Base-by-base conservation (phyloP, 2,113 vertebrate species). In the Meriones unguiculatus region DNA sequence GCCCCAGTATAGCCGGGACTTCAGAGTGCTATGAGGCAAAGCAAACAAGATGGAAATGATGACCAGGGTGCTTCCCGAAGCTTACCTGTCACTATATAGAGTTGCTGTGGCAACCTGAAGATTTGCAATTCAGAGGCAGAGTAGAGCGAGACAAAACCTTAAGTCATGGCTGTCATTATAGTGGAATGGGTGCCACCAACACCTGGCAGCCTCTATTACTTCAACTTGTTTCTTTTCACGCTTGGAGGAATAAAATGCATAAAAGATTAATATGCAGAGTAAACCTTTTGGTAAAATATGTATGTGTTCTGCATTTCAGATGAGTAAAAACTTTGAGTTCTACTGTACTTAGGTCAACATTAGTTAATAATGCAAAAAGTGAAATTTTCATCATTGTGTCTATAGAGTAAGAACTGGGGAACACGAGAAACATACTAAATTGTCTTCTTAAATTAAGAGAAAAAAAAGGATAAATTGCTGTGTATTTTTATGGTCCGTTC, bases 91-190 rank as follows among this genome's bases (percentile, higher is more conserved):
- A 94, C 97, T 89, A 59, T 92, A 0, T 10, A 86, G 96, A 97
- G 98, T 98, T 98, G 97, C 98, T 97, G 97, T 97, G 98, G 98
- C 97, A 98, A 98, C 98, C 93, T 84, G 97, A 67, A 28, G 97
- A 95, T 98, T 95, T 98, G 97, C 97, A 98, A 95, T 98, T 98
- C 98, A 89, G 80, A 89, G 97, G 96, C 69, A 97, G 97, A 97
- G 78, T 69, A 96, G 97, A 97, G 97, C 52, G 7, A 98, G 97
- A 69, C 97, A 89, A n/a, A 98, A 93, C 97, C 98, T 25, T 0
- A 35, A 75, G 91, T 96, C 97, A 46, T 73, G 97, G 97, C 98
- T 78, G 96, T 69, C 87, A 95, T 96, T 81, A 96, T 94, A 88
- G 97, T 25, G 94, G 97, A 89, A 91, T 82, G 96, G 97, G 70